A percentile compares a stretch with the other conserved stretches of the same genome.
Conservation (phyloP, 2,113 vertebrate genomes). For the Naja naja region DNA sequence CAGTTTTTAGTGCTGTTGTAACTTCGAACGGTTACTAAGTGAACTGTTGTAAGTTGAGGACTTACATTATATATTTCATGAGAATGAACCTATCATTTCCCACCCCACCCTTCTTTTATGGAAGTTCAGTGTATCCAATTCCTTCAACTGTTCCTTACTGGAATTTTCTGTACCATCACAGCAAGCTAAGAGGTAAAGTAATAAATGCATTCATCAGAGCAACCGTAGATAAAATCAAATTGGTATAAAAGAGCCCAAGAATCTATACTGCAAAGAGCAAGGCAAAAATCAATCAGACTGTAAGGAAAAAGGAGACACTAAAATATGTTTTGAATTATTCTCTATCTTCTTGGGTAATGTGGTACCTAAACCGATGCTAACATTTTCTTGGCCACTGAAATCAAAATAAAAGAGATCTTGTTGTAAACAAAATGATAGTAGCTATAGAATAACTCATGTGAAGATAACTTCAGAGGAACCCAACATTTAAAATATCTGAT, state of each 20-base stretch:
- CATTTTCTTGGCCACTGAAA: neutral
- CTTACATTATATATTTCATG: neutral
- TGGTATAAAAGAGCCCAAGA: neutral
- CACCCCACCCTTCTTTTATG: neutral
- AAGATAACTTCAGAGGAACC: neutral
- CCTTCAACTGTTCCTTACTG: neutral
- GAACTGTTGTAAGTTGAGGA: too few relatives aligned
- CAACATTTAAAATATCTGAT: neutral
- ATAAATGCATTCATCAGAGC: neutral
- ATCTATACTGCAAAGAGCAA: neutral
- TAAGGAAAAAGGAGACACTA: neutral
- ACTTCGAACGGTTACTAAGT: too few relatives aligned
- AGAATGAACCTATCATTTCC: neutral
- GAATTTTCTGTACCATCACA: neutral
- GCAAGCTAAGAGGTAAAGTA: neutral
- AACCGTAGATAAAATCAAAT: neutral
- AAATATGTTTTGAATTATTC: conserved; percentile 7
- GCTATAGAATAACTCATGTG: neutral
- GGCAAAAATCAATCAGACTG: neutral
- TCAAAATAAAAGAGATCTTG: neutral
- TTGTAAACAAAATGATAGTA: neutral
- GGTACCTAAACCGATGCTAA: neutral
- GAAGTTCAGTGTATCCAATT: neutral
- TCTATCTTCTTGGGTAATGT: neutral
- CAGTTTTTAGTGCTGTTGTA: too few relatives aligned